phyloP scores from a whole-genome alignment of 2,797 vertebrate species.

The Hyperoplus immaculatus region DNA sequence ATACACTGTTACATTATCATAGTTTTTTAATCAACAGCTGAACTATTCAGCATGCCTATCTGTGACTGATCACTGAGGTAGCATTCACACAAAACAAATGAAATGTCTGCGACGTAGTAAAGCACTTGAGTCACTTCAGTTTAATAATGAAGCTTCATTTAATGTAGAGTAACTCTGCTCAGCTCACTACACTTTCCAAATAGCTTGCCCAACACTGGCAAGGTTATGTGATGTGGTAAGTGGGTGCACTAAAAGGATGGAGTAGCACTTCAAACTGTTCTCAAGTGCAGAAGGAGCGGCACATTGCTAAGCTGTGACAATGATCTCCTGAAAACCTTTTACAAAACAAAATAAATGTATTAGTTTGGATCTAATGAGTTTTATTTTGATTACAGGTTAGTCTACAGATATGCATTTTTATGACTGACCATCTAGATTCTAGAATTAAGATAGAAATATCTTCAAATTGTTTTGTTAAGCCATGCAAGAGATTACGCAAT shows the following conservation, averaged over 20 bases:
- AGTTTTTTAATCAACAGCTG: no score
- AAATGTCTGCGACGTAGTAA: no score
- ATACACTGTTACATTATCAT: no score
- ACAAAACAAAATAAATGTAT: not conserved
- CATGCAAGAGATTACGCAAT: no score
- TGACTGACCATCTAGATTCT: not conserved
- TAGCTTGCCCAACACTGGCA: not conserved
- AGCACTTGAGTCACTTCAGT: no score
- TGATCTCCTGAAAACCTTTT: not conserved
- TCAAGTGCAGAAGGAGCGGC: not conserved
- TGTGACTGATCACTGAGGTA: no score
- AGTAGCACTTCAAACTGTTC: not conserved
- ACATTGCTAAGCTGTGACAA: not conserved
- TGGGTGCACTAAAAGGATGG: not conserved
- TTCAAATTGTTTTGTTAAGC: not conserved
- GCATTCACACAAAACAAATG: no score
- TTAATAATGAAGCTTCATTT: no score
- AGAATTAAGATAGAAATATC: not conserved
- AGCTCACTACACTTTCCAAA: no score
- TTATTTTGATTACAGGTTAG: not conserved
- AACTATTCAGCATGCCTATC: no score
- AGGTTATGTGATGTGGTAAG: not conserved
- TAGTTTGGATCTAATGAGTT: not conserved
- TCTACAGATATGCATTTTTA: not conserved
- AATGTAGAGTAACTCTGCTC: no score